Conservation (phyloP, 2,113 vertebrate species). For the Falco punctatus region DNA sequence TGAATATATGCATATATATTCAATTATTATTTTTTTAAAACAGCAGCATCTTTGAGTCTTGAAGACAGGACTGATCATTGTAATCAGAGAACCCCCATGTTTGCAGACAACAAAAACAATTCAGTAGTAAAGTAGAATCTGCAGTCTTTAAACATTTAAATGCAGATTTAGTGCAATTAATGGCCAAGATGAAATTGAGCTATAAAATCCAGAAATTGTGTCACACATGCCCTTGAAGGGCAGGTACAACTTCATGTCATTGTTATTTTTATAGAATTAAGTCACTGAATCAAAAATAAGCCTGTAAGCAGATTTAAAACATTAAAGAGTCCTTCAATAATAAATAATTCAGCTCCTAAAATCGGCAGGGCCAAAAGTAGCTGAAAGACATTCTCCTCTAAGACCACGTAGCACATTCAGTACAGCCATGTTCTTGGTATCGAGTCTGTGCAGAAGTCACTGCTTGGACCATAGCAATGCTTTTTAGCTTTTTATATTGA, state of each 20-base stretch:
- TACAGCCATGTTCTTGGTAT: background rate
- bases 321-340: background rate
- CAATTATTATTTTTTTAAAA: background rate
- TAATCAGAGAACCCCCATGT: background rate
- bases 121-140: background rate
- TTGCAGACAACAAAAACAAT: background rate
- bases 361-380: background rate
- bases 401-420: background rate
- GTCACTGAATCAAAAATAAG: background rate
- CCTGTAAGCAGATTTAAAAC: background rate
- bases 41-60: background rate
- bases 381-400: background rate
- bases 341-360: background rate
- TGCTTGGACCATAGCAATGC: background rate
- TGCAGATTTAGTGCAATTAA: background rate
- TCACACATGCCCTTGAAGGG: background rate
- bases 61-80: background rate
- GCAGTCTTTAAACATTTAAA: background rate
- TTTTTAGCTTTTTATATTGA: background rate
- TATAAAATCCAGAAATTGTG: background rate
- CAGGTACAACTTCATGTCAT: background rate
- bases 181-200: background rate
- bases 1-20: rapidly evolving
- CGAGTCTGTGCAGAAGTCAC: background rate
- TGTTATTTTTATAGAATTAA: background rate